Base-by-base conservation (phyloP, 2,888 invertebrate genomes). In the Caenorhabditis sinica region DNA sequence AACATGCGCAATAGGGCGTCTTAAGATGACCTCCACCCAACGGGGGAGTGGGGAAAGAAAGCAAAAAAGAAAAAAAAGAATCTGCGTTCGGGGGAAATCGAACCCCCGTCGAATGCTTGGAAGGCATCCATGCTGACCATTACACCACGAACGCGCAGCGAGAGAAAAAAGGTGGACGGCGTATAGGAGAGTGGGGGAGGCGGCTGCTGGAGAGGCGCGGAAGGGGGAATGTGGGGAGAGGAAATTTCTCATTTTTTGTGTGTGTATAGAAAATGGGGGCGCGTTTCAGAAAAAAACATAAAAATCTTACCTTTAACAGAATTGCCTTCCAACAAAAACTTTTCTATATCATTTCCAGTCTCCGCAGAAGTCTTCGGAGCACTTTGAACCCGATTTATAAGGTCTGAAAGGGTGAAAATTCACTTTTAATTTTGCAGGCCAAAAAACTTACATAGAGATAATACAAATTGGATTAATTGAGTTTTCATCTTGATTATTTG, bases 81-180 rank as follows among this genome's bases (percentile, higher is more conserved):
- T 61, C 17, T 82, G 74, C 75, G 74, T 82, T 82, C 69, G 75
- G 75, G 82, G 81, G 81, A 69, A 82, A 74, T 82, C 74, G 81
- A 74, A 82, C 74, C 74, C 73, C 81, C 74, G 81, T 82, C 73
- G 81, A 74, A 74, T 82, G 81, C 86, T 88, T 88, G 87, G 87
- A 86, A 89, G 85, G 86, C 82, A 86, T 85, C 87, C 87, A 87
- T 87, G 87, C 87, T 87, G 85, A 87, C 87, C 87, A 86, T 86
- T 87, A 87, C 87, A 87, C 87, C 87, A 82, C 81, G 74, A 82
- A 74, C 74, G 73, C 81, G 68, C 28, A n/a, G 2, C 0, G 30
- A 30, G 28, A 13, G 25, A 5, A n/a, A 17, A 5, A 15, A 6
- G 45, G 25, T 15, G 23, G 45, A 23, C 2, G 53, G 56, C 25